Base-by-base conservation (phyloP, 30 jellyfish, hydroid and myxozoan species). In the Mastigias papua region DNA sequence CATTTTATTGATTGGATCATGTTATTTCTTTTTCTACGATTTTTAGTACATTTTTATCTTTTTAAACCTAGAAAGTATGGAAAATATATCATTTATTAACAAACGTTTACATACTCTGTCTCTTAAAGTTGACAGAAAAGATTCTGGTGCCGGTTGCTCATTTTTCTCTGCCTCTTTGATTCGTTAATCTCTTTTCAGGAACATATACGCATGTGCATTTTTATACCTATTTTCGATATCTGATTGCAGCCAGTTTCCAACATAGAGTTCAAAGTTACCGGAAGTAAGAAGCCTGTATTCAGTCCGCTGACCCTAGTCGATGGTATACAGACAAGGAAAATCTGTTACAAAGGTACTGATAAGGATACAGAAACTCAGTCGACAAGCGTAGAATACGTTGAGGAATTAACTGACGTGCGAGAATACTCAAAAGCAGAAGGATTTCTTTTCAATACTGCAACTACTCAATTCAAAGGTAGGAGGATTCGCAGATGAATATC, bases 351-450 rank as follows among this genome's bases (percentile, higher is more conserved):
- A 27, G 90, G 90, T 1, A 37, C 15, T 13, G 34, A 34, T 25
- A 69, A 61, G 7, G 90, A 80, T 33, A 49, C 13, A 2, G 81
- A 80, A 31, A 25, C 35, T 7, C 58, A 60, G 1, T 70, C 37
- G 11, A 25, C 75, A 34, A 65, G 34, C 9, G 37, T 60, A 25
- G 73, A 62, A 61, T 61, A 23, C 69, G 70, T 35, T 1, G 90
- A 79, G 20, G 79, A 28, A 2, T 7, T 37, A 1, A 60, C 81
- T 32, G 90, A 79, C 49, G 25, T 34, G n/a, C 58, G 80, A 48
- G 34, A 75, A n/a, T 79, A 79, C 73, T 30, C 90, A 34, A 34
- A 46, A 25, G 46, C 90, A 6, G 79, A 79, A 1, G 90, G 90
- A 62, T 79, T 79, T 54, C 10, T 57, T 2, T 79, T 79, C 90